phyloP scores from a whole-genome alignment of 2,888 invertebrate genomes.

The Drosophila tripunctata region DNA sequence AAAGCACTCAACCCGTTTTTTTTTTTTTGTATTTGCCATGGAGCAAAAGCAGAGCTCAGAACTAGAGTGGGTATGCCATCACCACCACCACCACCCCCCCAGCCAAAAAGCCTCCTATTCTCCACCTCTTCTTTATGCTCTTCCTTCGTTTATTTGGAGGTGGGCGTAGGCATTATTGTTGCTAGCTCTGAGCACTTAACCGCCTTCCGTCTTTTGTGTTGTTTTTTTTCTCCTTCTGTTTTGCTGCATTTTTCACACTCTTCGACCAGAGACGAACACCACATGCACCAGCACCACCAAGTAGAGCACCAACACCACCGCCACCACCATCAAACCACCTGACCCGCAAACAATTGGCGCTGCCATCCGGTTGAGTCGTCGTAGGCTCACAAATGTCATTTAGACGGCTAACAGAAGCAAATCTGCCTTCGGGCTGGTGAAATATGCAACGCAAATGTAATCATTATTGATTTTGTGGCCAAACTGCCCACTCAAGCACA shows the following conservation, averaged over 20 bases:
- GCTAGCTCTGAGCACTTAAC: slow-evolving; percentile 74
- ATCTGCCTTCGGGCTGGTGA: slow-evolving; percentile 57
- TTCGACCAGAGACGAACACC: slow-evolving; percentile 16
- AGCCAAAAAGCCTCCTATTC: too few species aligned
- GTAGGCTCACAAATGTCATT: slow-evolving; percentile 69
- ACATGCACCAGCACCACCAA: background rate
- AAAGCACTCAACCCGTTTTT: slow-evolving; percentile 73
- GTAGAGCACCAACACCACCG: slow-evolving; percentile 11
- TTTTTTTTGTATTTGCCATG: too few species aligned
- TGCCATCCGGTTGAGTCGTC: slow-evolving; percentile 15
- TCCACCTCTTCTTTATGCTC: background rate
- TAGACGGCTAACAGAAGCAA: slow-evolving; percentile 44
- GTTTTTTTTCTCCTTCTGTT: slow-evolving; percentile 36
- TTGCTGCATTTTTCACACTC: slow-evolving; percentile 65
- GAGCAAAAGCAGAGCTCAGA: slow-evolving; percentile 31
- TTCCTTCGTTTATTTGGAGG: slow-evolving; percentile 28
- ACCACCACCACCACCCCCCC: too few species aligned
- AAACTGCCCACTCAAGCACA: slow-evolving; percentile 41
- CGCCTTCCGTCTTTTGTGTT: slow-evolving; percentile 79
- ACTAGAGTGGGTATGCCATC: slow-evolving; percentile 25
- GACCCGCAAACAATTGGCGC: slow-evolving; percentile 49
- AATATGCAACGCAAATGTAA: slow-evolving; percentile 79
- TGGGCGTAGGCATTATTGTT: slow-evolving; percentile 65
- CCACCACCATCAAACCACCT: slow-evolving; percentile 45
- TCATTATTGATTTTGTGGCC: slow-evolving; percentile 77